These are phyloP conservation scores for Tachina grossa DNA, from an alignment of 2,888 invertebrate species.

Conservation along the genomic window DNA sequence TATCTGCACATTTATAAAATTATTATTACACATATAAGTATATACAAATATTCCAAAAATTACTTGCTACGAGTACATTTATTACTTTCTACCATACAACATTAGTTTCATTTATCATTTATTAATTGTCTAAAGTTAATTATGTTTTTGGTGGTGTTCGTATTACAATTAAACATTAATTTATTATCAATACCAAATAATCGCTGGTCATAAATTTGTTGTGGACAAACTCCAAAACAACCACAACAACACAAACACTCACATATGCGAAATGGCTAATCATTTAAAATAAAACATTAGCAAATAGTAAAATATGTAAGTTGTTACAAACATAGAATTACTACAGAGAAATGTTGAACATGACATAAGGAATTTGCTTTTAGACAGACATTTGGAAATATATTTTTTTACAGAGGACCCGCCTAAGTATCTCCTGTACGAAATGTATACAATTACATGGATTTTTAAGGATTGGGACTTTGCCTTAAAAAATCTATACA, in stretches of 20 bases:
- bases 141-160: conserved; percentile 59
- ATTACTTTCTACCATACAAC: not conserved
- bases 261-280: not conserved
- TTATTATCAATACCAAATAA: conserved; percentile 56
- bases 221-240: conserved; percentile 41
- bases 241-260: conserved; percentile 37
- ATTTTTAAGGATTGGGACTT: no score
- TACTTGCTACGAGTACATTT: not conserved
- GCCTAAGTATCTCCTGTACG: no score
- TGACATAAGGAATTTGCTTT: conserved; percentile 7
- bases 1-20: no score
- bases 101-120: conserved; percentile 22
- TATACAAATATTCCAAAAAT: no score
- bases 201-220: conserved; percentile 54
- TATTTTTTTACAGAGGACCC: not conserved
- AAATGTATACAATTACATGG: no score
- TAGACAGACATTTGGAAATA: not conserved
- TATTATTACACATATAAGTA: no score
- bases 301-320: not conserved
- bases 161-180: conserved; percentile 62
- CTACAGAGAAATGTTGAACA: not conserved
- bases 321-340: conserved; percentile 1
- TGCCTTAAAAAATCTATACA: no score
- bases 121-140: conserved; percentile 62
- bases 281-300: not conserved